Base-by-base conservation (phyloP, 2,113 vertebrate species). In the Vulpes lagopus region DNA sequence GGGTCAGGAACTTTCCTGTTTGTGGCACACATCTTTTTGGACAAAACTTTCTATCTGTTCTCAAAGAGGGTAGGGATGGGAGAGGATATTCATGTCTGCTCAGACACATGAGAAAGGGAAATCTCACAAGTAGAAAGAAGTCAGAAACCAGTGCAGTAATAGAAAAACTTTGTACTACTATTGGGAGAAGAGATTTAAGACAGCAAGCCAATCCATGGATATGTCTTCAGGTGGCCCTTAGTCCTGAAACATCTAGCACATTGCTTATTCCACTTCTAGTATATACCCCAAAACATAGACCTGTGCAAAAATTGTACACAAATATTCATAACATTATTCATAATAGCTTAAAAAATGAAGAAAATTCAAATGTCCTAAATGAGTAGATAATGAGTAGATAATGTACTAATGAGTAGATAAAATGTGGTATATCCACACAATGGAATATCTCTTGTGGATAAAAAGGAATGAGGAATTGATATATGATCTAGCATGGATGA, bases 181-280 rank as follows among this genome's bases (percentile, higher is more conserved):
- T 78, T 92, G 53, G n/a, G 16, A 85, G 71, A 12, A 94, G 87
- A 94, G 67, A 96, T 93, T 62, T 82, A 74, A 74, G 64, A 55
- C 10, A 76, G 57, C 55, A 81, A 89, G 94, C 84, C 76, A 57
- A 67, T 5, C 2, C 25, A 73, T 12, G 65, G 57, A 43, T 83
- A 20, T 14, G 4, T 59, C 38, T 74, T 76, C 55, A 76, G 19
- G 62, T 88, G 27, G 12, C 15, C 27, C 32, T 35, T 4, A 83
- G 35, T 80, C 65, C n/a, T 76, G n/a, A 94, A 81, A 81, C 4
- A 85, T 38, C 35, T 25, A 83, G 11, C 49, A 57, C 5, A 27
- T 57, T 55, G 22, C 30, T 80, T 60, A 64, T 57, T 91, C 78
- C 62, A 81, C 11, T 89, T 73, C 57, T 62, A 38, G 6, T 17